Base-by-base conservation (phyloP, 2,797 vertebrate species). In the Pelobates cultripes region DNA sequence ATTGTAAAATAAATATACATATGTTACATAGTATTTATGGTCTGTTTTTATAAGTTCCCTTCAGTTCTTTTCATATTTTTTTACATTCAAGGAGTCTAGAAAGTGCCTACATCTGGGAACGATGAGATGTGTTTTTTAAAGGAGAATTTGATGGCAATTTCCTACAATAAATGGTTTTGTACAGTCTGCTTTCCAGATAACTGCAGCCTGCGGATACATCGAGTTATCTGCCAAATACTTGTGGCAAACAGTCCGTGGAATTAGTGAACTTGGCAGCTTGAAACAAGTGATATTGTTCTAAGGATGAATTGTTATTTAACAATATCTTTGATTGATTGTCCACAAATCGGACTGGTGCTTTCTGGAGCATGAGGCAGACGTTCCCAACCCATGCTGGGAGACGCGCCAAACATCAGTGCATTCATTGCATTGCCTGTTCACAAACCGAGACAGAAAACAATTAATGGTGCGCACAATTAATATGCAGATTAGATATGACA, bases 291-390 rank as follows among this genome's bases (percentile, higher is more conserved):
- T 51, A 12, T 57, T 57, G 55, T 57, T 12, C 77, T 69, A 70
- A 83, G 76, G 81, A 83, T 78, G 66, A 75, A 83, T 78, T 79
- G 76, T 78, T 83, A 83, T 78, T 83, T 77, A 78, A 78, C 66
- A 78, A 83, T 83, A 51, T 78, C 71, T 70, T 40, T 78, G 81
- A 83, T 75, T 71, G 81, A 79, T 75, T 53, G 63, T 43, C 47
- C 64, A 69, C 61, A 73, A 78, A 83, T 73, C 45, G 66, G 76
- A 77, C 53, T 60, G 53, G 76, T 70, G 66, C 45, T 45, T 51
- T 43, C 15, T 47, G 15, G 12, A 74, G 51, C 75, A 74, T 78
- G 61, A 73, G 17, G 68, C 63, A 74, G 53, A 51, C 13, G 79
- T 75, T 66, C 73, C 45, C 15, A 51, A 9, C 3, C 79, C 60